Percentiles rank a stretch among this genome's conserved stretches.
These are phyloP conservation scores for Leptosomus discolor DNA, from an alignment of 2,113 vertebrate species.

Conservation along the genomic window DNA sequence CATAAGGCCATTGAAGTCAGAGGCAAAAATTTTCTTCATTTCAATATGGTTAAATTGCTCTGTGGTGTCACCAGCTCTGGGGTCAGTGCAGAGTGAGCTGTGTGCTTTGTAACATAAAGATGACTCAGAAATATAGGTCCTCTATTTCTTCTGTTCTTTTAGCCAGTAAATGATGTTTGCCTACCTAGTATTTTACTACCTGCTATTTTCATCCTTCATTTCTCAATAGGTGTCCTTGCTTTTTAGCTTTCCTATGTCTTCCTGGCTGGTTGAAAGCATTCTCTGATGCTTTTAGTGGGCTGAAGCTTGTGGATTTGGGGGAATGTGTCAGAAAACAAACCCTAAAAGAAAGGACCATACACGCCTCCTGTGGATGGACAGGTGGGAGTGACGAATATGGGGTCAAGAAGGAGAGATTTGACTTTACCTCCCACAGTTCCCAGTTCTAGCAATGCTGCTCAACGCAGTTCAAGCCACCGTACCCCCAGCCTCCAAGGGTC, in stretches of 20 bases:
- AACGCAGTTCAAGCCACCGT: accelerated
- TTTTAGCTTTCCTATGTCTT: not conserved
- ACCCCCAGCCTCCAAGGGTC: accelerated
- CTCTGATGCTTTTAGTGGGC: not conserved
- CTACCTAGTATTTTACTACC: not conserved
- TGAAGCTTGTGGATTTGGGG: not conserved
- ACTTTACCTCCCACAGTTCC: not conserved
- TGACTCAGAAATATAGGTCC: not conserved
- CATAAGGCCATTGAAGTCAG: not conserved
- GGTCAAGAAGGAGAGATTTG: not conserved
- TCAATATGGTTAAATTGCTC: not conserved
- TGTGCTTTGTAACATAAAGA: not conserved
- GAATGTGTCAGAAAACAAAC: not conserved
- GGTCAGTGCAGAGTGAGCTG: not conserved
- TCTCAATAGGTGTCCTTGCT: not conserved
- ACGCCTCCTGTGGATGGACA: not conserved
- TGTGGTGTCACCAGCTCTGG: not conserved
- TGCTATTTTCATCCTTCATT: not conserved
- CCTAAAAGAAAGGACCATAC: not conserved
- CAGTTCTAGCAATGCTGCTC: accelerated
- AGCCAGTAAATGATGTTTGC: not conserved
- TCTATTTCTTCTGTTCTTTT: not conserved
- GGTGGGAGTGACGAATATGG: not conserved
- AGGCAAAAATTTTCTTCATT: not conserved
- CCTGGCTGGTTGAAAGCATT: not conserved